Evolutionary conservation across 2,797 vertebrate species (phyloP), one percentile per base, ranked within the genome.

Genomic region (Schizopygopsis malacanthus): DNA sequence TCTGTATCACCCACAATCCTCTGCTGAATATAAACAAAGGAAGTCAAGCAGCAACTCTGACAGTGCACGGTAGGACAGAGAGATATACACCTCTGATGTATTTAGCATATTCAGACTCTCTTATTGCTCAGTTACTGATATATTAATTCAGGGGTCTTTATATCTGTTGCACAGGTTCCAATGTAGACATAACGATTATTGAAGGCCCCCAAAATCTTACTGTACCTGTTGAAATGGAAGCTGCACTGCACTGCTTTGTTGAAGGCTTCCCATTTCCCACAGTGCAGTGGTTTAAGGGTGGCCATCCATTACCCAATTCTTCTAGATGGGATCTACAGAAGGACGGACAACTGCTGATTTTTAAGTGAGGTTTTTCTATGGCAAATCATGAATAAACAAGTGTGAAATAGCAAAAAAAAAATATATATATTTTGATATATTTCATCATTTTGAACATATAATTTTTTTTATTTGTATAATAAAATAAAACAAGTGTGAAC

Each of bases 271-370:
- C 94, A 16, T 89, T 91, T 93, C 94, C 95, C 87, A 92, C 90
- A 89, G 94, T 96, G 90, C 93, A 92, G 81, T 96, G 96, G 96
- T 96, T 95, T 93, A 96, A 95, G 94, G 94, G 96, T 90, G 91
- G 90, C 87, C 88, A 90, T 87, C 90, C 90, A 71, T 91, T 96
- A 90, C 87, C 86, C 0, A 93, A 92, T 89, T 82, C 89, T 87
- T 94, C 93, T 0, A 78, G 88, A 87, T 89, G 92, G 90, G 93
- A 87, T 85, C 87, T 95, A 54, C 92, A 90, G 82, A 91, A 94
- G 91, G 90, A 94, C 88, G 94, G 95, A 84, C 95, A 95, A 91
- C 92, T 96, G 87, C 94, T 96, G 91, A 92, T 92, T 89, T 93
- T 96, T 92, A 93, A 92, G 95, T 96, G 16, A 80, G 89, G 82